Evolutionary conservation across 2,797 vertebrate species (phyloP).

Genomic region (Thamnophis elegans): DNA sequence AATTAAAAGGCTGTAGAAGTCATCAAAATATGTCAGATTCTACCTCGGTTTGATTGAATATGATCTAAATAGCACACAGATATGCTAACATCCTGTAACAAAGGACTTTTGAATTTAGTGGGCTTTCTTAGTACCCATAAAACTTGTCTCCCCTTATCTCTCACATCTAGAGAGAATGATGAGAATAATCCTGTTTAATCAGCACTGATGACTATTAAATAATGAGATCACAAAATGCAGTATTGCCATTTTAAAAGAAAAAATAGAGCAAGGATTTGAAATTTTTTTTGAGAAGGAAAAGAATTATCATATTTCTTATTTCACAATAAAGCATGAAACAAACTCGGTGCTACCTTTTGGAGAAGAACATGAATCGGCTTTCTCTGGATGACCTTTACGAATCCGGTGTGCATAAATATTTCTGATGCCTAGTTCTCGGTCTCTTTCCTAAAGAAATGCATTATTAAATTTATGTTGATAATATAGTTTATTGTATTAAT

Average conservation of each 20-base stretch:
- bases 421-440: slow-evolving; percentile 68
- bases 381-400: slow-evolving; percentile 61
- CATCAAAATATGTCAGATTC: neutral
- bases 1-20: neutral
- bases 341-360: neutral
- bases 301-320: neutral
- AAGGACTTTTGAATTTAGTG: neutral
- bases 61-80: no score
- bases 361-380: slow-evolving; percentile 30
- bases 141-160: neutral
- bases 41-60: no score
- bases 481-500: neutral
- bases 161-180: neutral
- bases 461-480: neutral
- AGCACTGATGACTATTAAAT: no score
- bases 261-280: neutral
- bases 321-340: neutral
- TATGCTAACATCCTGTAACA: no score
- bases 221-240: neutral
- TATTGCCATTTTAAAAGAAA: neutral
- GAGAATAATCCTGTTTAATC: neutral
- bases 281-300: neutral
- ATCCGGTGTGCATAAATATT: slow-evolving; percentile 78
- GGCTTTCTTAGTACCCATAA: neutral
- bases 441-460: slow-evolving; percentile 71